These are phyloP conservation scores for Drosophila suzukii DNA, from an alignment of 1,140 invertebrate genomes.

Conservation along the genomic window DNA sequence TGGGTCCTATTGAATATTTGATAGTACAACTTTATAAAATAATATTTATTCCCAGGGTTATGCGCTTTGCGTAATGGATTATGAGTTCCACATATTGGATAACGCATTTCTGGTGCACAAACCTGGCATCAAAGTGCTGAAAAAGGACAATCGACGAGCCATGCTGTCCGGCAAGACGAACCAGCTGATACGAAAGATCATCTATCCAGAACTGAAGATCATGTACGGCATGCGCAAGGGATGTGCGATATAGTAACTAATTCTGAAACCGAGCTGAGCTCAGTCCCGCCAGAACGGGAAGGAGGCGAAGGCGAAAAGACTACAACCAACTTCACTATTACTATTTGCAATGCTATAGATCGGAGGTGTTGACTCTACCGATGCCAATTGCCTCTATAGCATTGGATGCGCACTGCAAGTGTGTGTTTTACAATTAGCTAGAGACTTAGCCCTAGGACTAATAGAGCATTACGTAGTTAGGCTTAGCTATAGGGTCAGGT, in stretches of 20 bases:
- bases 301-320: conserved; percentile 60
- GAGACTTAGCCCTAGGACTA: conserved; percentile 63
- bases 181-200: conserved; percentile 91
- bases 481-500: conserved; percentile 35
- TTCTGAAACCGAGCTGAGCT: conserved; percentile 73
- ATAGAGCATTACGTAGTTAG: conserved; percentile 55
- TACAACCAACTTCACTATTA: conserved; percentile 61
- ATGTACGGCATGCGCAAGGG: conserved; percentile 92
- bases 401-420: conserved; percentile 56
- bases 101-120: conserved; percentile 95
- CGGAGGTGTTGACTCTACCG: conserved; percentile 11
- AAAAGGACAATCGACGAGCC: conserved; percentile 90
- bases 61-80: conserved; percentile 93
- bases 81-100: conserved; percentile 95
- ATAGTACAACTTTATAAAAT: conserved; percentile 35
- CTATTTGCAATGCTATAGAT: conserved; percentile 75
- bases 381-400: conserved; percentile 21
- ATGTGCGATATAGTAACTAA: conserved; percentile 90
- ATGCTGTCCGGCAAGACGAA: conserved; percentile 91
- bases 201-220: conserved; percentile 93
- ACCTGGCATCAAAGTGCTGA: conserved; percentile 93
- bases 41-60: conserved; percentile 88
- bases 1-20: conserved; percentile 73
- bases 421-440: conserved; percentile 59
- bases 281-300: conserved; percentile 36